A percentile compares a stretch with the other conserved stretches of the same genome.
phyloP scores from a whole-genome alignment of 2,888 invertebrate species.

The Erpobdella octoculata region DNA sequence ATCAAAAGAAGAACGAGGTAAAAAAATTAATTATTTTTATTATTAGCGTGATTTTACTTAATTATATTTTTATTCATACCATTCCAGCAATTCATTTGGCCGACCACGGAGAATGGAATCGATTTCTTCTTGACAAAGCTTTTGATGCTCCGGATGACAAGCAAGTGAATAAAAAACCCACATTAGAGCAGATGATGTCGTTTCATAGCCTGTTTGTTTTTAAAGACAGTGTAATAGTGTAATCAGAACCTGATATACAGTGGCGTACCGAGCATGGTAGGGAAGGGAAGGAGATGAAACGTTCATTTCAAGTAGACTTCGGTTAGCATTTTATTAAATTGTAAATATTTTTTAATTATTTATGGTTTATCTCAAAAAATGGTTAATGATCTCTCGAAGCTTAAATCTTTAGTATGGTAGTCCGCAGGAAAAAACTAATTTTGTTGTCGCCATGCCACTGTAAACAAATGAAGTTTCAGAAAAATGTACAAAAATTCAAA shows the following conservation, averaged over 20 bases:
- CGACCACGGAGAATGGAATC: slow-evolving; percentile 39
- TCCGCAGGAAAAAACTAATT: no score
- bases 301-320: not conserved
- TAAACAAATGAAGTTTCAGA: not conserved
- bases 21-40: not conserved
- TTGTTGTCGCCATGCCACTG: no score
- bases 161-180: slow-evolving; percentile 44
- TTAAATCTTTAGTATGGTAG: no score
- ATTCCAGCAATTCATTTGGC: slow-evolving; percentile 35
- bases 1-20: no score
- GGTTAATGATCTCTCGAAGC: no score
- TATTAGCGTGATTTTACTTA: not conserved
- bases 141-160: slow-evolving; percentile 40
- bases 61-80: not conserved
- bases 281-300: not conserved
- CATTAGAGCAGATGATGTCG: slow-evolving; percentile 44
- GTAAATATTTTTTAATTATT: not conserved
- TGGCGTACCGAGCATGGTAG: not conserved
- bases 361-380: no score
- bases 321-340: not conserved
- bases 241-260: not conserved
- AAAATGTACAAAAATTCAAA: no score
- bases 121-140: slow-evolving; percentile 40
- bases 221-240: no score
- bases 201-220: slow-evolving; percentile 42